Base-by-base conservation (phyloP, 2,888 invertebrate species). In the Thecophora atra region DNA sequence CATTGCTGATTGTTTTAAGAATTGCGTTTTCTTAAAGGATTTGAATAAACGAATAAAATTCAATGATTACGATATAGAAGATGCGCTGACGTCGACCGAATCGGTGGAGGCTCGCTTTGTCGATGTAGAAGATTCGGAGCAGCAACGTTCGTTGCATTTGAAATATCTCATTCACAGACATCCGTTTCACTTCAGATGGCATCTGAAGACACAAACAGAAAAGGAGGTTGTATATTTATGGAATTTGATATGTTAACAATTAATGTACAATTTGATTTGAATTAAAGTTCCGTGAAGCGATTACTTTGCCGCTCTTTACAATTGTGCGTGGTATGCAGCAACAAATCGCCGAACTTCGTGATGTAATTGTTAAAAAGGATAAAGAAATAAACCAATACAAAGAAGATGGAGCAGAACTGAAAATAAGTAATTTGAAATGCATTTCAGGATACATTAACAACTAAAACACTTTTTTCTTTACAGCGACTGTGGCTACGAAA, bases 1-100 rank as follows among this genome's bases (percentile, higher is more conserved):
- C 21, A 42, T n/a, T 13, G 13, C 6, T 54, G 11, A 15, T n/a
- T 15, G 44, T 24, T 26, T 42, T 13, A 44, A 24, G 42, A 47
- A 68, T 30, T 56, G 24, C 81, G 71, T 4, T 28, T 56, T 28
- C 19, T 66, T 30, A 11, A 44, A 86, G 85, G 68, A 76, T 21
- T 56, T 81, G 1, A 86, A 86, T 66, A 79, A 79, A 70, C 81
- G 84, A 11, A 81, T 83, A 1, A 79, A 80, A n/a, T 85, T 81
- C 47, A 80, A 81, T 15, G 75, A 71, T 0, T 76, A 75, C 1
- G 76, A 76, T 3, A 78, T 83, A 37, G 74, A 78, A 2, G 42
- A 72, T 3, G 79, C 80, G 0, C 67, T 85, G 0, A 11, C 62
- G 15, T 42, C 42, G 0, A 70, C 52, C 1, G 65, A 72, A 3